These are phyloP conservation scores for Kobus ellipsiprymnus DNA, from an alignment of 2,113 vertebrate genomes.

Conservation along the genomic window DNA sequence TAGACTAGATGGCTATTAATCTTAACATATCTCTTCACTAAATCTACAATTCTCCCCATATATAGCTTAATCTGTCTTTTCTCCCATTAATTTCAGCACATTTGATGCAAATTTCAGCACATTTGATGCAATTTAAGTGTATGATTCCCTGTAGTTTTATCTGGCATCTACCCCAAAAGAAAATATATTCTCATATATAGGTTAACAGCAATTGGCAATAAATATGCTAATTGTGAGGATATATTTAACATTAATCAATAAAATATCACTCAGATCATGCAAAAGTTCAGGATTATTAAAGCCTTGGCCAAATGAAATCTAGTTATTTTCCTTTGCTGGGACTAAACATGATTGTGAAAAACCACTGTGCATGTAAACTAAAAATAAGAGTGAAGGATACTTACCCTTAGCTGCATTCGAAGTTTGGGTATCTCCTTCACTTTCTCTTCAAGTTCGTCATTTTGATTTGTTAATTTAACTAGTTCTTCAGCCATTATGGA, in stretches of 20 bases:
- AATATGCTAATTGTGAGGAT: neutral
- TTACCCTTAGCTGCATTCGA: conserved; percentile 89
- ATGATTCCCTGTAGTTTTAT: neutral
- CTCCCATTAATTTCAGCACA: neutral
- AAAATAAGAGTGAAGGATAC: neutral
- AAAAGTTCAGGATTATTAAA: neutral
- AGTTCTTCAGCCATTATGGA: conserved; percentile 96
- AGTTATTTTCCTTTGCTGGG: neutral
- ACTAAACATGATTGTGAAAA: conserved; percentile 8
- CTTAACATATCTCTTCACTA: neutral
- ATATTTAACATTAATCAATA: neutral
- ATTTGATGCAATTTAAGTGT: neutral
- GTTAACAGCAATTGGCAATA: neutral
- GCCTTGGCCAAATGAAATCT: neutral
- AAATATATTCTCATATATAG: neutral
- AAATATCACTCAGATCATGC: neutral
- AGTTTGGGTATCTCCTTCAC: conserved; percentile 93
- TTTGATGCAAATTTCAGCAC: neutral
- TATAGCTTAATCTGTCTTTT: neutral
- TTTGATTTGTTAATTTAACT: conserved; percentile 95
- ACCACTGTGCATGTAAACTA: neutral
- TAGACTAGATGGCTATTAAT: neutral
- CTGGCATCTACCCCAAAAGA: neutral
- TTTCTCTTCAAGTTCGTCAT: conserved; percentile 95
- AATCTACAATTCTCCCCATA: neutral